Conservation (phyloP, 2,113 vertebrate genomes). For the Tragelaphus imberbis region DNA sequence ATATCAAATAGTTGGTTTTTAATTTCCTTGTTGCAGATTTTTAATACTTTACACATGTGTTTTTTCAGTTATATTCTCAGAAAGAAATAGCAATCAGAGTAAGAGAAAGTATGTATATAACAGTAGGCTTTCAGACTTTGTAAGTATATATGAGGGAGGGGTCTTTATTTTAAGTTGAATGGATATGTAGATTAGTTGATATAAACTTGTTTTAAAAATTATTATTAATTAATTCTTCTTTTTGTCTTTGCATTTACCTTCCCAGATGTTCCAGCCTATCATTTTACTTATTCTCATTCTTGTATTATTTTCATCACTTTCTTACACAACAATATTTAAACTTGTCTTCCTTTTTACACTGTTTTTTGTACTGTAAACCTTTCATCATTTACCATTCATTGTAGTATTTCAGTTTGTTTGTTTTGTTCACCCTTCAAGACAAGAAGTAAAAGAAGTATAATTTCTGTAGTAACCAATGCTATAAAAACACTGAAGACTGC, state of each 20-base stretch:
- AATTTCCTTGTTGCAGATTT: conserved; percentile 17
- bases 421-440: conserved; percentile 90
- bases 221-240: conserved; percentile 80
- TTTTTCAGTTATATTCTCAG: background rate
- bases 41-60: conserved; percentile 6
- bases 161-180: background rate
- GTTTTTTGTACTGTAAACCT: conserved; percentile 96
- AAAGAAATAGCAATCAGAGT: background rate
- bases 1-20: background rate
- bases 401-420: conserved; percentile 87
- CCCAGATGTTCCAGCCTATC: conserved; percentile 99
- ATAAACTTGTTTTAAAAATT: conserved; percentile 13
- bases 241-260: conserved; percentile 83
- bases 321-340: conserved; percentile 99
- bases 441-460: conserved; percentile 88
- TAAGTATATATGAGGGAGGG: background rate
- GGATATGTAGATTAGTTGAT: background rate
- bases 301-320: conserved; percentile 99
- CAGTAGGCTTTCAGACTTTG: background rate
- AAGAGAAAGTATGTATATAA: background rate
- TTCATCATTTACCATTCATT: conserved; percentile 82
- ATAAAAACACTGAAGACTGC: conserved; percentile 91
- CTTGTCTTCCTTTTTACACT: conserved; percentile 97
- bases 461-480: conserved; percentile 85
- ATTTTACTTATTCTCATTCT: conserved; percentile 99